These are phyloP conservation scores for Crypturellus undulatus DNA, from an alignment of 2,113 vertebrate species.

Conservation along the genomic window DNA sequence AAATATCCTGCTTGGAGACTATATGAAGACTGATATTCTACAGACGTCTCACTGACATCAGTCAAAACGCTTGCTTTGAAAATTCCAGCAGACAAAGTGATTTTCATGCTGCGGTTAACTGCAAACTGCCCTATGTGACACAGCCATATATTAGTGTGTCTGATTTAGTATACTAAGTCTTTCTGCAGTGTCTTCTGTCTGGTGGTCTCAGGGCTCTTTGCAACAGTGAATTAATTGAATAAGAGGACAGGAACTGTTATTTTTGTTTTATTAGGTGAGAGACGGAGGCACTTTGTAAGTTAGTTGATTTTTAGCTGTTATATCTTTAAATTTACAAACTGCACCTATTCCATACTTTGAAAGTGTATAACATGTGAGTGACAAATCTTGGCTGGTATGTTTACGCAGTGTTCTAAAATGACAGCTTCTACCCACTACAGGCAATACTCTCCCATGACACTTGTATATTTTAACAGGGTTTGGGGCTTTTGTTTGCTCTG, in stretches of 20 bases:
- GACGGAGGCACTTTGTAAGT: neutral
- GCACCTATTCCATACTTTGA: neutral
- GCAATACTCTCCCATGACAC: neutral
- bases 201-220: neutral
- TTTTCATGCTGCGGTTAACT: neutral
- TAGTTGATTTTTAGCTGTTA: neutral
- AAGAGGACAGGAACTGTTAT: neutral
- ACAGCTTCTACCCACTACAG: neutral
- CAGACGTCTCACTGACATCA: neutral
- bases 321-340: neutral
- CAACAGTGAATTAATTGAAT: neutral
- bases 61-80: neutral
- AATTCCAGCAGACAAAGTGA: rapidly evolving
- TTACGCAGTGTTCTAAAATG: neutral
- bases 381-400: neutral
- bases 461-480: neutral
- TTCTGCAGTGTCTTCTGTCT: neutral
- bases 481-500: neutral
- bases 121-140: neutral
- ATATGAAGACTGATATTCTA: neutral
- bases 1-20: neutral
- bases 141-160: neutral
- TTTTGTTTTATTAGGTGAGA: neutral
- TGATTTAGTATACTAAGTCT: neutral
- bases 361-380: neutral